These are phyloP conservation scores for Beris chalybata DNA, from an alignment of 2,888 invertebrate species.

Conservation along the genomic window DNA sequence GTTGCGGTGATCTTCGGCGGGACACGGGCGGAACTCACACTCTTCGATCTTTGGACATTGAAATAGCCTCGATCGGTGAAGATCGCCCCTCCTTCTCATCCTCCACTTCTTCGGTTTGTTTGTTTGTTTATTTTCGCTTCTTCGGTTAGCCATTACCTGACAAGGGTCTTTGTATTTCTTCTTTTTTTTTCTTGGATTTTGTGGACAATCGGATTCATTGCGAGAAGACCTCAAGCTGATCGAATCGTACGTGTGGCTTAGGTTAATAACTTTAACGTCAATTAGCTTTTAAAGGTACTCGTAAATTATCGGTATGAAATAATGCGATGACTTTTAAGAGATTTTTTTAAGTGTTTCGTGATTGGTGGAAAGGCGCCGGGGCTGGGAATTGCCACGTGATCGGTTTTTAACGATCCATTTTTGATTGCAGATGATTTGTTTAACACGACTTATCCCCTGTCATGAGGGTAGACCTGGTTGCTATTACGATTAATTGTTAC, in stretches of 20 bases:
- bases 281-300: slow-evolving; percentile 32
- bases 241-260: slow-evolving; percentile 25
- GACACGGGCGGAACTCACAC: neutral
- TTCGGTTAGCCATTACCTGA: slow-evolving; percentile 31
- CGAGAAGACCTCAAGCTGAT: slow-evolving; percentile 30
- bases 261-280: slow-evolving; percentile 34
- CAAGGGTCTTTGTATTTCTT: slow-evolving; percentile 29
- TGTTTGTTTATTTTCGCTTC: slow-evolving; percentile 25
- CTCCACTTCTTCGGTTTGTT: neutral
- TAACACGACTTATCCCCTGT: too few relatives aligned
- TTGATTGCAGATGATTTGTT: neutral
- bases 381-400: slow-evolving; percentile 3
- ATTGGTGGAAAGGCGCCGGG: slow-evolving; percentile 23
- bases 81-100: neutral
- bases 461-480: too few relatives aligned
- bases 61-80: neutral
- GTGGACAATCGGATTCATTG: slow-evolving; percentile 13
- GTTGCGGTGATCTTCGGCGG: neutral
- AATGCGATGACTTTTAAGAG: slow-evolving; percentile 24
- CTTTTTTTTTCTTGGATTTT: neutral
- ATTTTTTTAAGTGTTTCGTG: slow-evolving; percentile 17
- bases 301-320: slow-evolving; percentile 29
- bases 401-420: neutral
- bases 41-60: neutral
- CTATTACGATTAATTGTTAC: too few relatives aligned